Evolutionary conservation across 2,113 vertebrate species (phyloP).

Genomic region (Galeopterus variegatus): DNA sequence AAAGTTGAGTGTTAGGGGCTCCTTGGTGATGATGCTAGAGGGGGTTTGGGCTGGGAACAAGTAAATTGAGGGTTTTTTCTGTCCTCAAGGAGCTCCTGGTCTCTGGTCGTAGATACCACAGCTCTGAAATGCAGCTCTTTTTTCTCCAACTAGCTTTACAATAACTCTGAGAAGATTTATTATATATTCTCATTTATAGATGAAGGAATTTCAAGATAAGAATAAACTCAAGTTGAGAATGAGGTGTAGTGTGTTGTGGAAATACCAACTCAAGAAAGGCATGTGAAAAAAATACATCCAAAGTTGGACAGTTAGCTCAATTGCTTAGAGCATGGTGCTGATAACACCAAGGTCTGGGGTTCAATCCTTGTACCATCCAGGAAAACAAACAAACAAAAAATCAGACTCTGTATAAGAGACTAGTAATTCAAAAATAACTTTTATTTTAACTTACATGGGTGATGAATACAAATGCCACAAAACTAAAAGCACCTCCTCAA

Average conservation of each 20-base stretch:
- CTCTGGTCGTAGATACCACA: neutral
- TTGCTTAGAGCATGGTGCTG: too few relatives aligned
- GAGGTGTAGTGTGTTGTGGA: neutral
- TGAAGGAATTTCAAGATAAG: conserved; percentile 36
- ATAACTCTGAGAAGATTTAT: neutral
- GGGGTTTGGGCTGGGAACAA: too few relatives aligned
- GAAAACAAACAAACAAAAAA: neutral
- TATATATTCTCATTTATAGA: neutral
- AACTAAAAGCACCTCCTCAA: conserved; percentile 82
- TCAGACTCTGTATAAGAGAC: conserved; percentile 45
- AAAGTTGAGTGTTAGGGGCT: neutral
- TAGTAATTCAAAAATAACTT: conserved; percentile 98
- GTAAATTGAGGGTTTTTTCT: neutral
- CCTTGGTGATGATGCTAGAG: neutral
- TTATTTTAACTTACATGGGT: conserved; percentile 95
- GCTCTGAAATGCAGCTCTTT: neutral
- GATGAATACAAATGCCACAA: conserved; percentile 89
- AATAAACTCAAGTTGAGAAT: neutral
- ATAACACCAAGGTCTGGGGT: too few relatives aligned
- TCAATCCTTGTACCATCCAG: too few relatives aligned
- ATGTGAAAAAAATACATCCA: neutral
- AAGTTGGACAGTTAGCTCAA: too few relatives aligned
- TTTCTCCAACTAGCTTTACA: neutral
- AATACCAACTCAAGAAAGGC: neutral
- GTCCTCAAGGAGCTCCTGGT: too few relatives aligned